phyloP scores from a whole-genome alignment of 2,888 invertebrate genomes.

The Amphipyra berbera region DNA sequence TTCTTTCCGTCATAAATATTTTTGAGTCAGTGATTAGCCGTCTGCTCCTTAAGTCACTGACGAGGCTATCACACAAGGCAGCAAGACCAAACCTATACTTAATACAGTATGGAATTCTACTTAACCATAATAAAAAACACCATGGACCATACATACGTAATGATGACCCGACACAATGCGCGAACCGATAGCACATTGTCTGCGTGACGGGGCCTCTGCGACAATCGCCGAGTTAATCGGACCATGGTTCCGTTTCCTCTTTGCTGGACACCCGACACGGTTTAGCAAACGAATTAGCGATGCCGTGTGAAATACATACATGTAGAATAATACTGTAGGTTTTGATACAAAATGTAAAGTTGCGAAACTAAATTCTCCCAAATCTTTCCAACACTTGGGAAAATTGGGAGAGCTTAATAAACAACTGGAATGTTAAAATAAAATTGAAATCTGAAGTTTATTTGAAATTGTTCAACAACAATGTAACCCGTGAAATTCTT shows the following conservation, averaged over 20 bases:
- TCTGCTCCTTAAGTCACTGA: too few species aligned
- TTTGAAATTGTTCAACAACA: too few species aligned
- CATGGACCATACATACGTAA: conserved; percentile 35
- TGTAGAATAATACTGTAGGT: background rate
- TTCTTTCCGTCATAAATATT: too few species aligned
- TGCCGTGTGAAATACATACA: conserved; percentile 62
- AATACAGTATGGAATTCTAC: conserved; percentile 21
- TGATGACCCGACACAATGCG: conserved; percentile 59
- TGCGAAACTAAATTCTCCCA: too few species aligned
- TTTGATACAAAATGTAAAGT: too few species aligned
- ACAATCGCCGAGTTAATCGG: conserved; percentile 76
- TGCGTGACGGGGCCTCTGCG: conserved; percentile 64
- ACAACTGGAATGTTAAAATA: too few species aligned
- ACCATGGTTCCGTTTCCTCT: conserved; percentile 84
- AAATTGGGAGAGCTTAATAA: background rate
- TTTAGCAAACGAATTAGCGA: conserved; percentile 62
- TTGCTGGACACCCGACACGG: conserved; percentile 55
- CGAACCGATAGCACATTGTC: conserved; percentile 65
- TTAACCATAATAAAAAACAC: conserved; percentile 39
- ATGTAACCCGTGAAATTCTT: too few species aligned
- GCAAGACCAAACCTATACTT: too few species aligned
- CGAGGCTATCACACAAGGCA: too few species aligned
- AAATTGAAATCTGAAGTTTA: too few species aligned
- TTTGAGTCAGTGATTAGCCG: too few species aligned
- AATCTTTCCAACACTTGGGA: background rate